phyloP scores from a whole-genome alignment of 2,888 invertebrate species.

The Entomobrya proxima region DNA sequence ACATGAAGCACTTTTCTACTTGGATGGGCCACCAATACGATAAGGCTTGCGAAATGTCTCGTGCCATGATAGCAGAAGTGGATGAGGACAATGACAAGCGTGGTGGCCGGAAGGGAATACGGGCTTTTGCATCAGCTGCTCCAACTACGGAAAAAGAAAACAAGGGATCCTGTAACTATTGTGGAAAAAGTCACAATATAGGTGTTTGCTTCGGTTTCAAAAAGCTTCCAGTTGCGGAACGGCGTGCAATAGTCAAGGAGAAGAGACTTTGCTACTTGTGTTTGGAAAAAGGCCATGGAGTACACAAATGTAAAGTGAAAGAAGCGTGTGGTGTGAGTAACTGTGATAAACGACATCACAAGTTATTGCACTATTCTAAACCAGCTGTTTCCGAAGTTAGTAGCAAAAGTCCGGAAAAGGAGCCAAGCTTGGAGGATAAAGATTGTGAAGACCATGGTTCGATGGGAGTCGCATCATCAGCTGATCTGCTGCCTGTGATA shows the following conservation, averaged over 20 bases:
- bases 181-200: too few species aligned
- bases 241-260: background rate
- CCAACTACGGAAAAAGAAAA: too few species aligned
- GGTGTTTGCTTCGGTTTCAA: background rate
- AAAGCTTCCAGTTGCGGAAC: background rate
- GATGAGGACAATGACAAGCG: too few species aligned
- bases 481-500: background rate
- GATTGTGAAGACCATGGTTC: background rate
- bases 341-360: background rate
- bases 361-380: background rate
- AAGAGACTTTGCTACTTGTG: background rate
- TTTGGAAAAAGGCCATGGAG: background rate
- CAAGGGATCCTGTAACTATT: too few species aligned
- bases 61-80: too few species aligned
- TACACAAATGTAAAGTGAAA: background rate
- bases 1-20: too few species aligned
- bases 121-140: too few species aligned
- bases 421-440: background rate
- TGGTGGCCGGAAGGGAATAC: too few species aligned
- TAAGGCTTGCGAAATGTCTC: too few species aligned
- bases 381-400: background rate
- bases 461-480: background rate
- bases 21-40: too few species aligned
- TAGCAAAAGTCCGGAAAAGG: background rate
- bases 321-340: background rate